These are phyloP conservation scores for Caenorhabditis panamensis DNA, from an alignment of 2,888 invertebrate genomes.

Conservation along the genomic window DNA sequence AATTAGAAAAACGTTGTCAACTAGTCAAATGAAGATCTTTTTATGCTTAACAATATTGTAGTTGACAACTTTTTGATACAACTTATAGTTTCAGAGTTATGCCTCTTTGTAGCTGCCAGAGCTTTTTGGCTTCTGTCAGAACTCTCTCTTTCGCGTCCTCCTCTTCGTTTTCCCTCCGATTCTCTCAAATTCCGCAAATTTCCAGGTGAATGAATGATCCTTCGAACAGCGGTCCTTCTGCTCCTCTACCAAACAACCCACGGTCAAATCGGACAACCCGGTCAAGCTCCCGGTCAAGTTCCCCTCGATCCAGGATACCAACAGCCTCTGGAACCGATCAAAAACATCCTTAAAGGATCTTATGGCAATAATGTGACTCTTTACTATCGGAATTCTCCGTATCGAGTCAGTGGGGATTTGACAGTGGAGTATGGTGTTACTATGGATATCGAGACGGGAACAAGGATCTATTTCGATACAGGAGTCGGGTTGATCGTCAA, in stretches of 20 bases:
- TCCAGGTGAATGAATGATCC: constrained; percentile 58
- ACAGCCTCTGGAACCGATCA: constrained; percentile 69
- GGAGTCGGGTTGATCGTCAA: constrained; percentile 94
- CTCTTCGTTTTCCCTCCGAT: neutral
- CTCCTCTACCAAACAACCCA: constrained; percentile 38
- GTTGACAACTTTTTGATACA: too few species aligned
- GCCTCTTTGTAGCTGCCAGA: too few species aligned
- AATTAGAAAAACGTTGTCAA: too few species aligned
- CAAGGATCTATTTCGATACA: constrained; percentile 91
- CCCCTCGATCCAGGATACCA: constrained; percentile 60
- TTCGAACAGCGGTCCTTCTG: constrained; percentile 33
- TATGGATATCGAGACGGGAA: constrained; percentile 92
- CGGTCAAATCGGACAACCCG: constrained; percentile 62
- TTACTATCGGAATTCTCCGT: constrained; percentile 79
- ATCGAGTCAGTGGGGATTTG: constrained; percentile 57
- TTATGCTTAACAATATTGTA: too few species aligned
- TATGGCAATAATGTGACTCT: constrained; percentile 79
- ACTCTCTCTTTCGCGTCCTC: neutral
- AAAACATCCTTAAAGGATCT: constrained; percentile 76
- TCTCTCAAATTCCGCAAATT: neutral
- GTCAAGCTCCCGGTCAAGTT: constrained; percentile 61
- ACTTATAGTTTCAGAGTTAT: too few species aligned
- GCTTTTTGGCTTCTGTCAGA: too few species aligned
- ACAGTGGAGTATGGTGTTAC: constrained; percentile 85
- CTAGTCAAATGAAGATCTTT: too few species aligned